Evolutionary conservation across 2,797 vertebrate genomes (phyloP), one percentile per base, ranked within the genome.

Genomic region (Brachymystax lenok): DNA sequence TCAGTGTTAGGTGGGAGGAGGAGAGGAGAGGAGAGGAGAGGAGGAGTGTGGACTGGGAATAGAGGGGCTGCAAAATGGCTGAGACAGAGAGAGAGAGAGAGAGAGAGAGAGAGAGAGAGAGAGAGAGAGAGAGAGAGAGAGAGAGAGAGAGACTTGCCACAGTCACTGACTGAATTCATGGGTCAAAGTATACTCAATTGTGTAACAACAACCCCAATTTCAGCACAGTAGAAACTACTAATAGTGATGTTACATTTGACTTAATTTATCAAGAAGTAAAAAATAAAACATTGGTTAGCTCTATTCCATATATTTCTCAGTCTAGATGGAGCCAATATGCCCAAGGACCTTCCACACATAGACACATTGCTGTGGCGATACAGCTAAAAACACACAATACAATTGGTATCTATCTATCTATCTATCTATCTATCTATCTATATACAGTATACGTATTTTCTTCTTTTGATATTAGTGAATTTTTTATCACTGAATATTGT

Each of bases 171-270:
- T 68, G 73, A 78, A 77, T 86, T 64, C 76, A 74, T 79, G 30
- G 71, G 87, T 88, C 87, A 81, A 87, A 67, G 66, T 84, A 79
- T 84, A 77, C 70, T 27, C 21, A 51, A 51, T 54, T 14, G 68
- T n/a, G 33, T 40, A 35, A 50, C 21, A 46, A 46, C 40, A 10
- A 50, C 84, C 68, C 14, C 51, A 78, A 88, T 88, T 85, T 89
- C 24, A 80, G 74, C 74, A 75, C 19, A 46, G 40, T 64, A 52
- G 71, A 74, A 71, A 46, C 10, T 3, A 46, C 12, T 3, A 46
- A 82, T 86, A 87, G 21, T 71, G 66, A 83, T 80, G 82, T 51
- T 27, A 51, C 50, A 71, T 71, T 71, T 52, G 46, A 50, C 46
- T 59, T 59, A 63, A 63, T 24, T 63, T 27, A 61, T 7, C n/a